These are phyloP conservation scores for Lateolabrax maculatus DNA, from an alignment of 2,797 vertebrate genomes.

Conservation along the genomic window DNA sequence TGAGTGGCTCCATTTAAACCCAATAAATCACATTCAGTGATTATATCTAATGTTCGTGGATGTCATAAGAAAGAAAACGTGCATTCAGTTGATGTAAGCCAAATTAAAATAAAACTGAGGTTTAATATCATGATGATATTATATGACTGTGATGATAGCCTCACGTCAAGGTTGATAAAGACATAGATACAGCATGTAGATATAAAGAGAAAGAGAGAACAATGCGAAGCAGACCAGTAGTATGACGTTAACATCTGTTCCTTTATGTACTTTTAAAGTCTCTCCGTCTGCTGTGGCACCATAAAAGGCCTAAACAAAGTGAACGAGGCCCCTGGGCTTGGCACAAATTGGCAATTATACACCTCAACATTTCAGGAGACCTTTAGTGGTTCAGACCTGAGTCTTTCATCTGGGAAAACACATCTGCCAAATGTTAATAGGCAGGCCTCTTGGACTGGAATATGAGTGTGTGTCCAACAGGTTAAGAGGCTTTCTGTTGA, in stretches of 20 bases:
- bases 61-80: constrained; percentile 43
- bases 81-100: constrained; percentile 32
- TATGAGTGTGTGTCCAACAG: constrained; percentile 60
- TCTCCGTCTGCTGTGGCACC: constrained; percentile 58
- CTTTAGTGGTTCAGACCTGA: constrained; percentile 58
- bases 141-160: constrained; percentile 2
- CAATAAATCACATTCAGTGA: constrained; percentile 65
- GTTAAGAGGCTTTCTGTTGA: constrained; percentile 43
- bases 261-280: constrained; percentile 68
- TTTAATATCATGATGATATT: constrained; percentile 16
- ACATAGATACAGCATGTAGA: constrained; percentile 22
- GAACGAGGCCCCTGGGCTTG: constrained; percentile 66
- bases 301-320: constrained; percentile 66
- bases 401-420: constrained; percentile 61
- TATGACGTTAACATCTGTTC: constrained; percentile 72
- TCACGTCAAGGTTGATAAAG: constrained; percentile 25
- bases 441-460: constrained; percentile 32
- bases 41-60: constrained; percentile 59
- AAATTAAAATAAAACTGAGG: constrained; percentile 31
- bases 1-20: constrained; percentile 76
- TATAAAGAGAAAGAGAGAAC: constrained; percentile 10
- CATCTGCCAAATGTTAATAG: constrained; percentile 68
- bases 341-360: constrained; percentile 72
- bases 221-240: constrained; percentile 36
- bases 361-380: constrained; percentile 64